Percentiles rank a stretch among this genome's conserved stretches.
These are phyloP conservation scores for Cataglyphis hispanica DNA, from an alignment of 1,140 invertebrate genomes.

Conservation along the genomic window DNA sequence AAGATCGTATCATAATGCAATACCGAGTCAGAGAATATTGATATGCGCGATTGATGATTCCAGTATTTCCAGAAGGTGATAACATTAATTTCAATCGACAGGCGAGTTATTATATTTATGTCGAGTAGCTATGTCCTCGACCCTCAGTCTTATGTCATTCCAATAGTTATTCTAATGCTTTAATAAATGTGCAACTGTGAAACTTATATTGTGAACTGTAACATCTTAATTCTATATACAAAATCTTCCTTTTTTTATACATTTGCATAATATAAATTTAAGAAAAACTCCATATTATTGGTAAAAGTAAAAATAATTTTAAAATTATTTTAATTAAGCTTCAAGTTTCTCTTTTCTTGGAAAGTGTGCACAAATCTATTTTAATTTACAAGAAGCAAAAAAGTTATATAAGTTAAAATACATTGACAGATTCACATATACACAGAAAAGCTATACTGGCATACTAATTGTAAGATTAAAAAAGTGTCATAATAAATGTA, in stretches of 20 bases:
- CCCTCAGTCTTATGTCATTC: neutral
- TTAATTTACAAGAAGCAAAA: neutral
- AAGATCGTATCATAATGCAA: constrained; percentile 35
- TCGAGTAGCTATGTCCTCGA: neutral
- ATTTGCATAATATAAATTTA: neutral
- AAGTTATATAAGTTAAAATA: neutral
- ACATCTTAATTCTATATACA: neutral
- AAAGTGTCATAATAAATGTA: neutral
- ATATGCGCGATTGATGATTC: neutral
- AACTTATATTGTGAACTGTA: neutral
- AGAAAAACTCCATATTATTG: neutral
- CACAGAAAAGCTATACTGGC: neutral
- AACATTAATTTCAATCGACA: neutral
- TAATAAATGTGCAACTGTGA: neutral
- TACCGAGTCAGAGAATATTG: neutral
- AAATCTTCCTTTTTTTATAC: neutral
- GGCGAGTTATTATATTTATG: neutral
- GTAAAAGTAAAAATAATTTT: neutral
- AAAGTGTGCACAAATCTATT: neutral
- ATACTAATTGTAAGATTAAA: neutral
- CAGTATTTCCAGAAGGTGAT: neutral
- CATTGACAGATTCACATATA: neutral
- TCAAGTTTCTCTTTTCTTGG: neutral
- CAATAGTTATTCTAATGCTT: neutral
- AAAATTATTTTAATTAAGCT: neutral